phyloP scores from a whole-genome alignment of 2,113 vertebrate genomes.

The Silurus meridionalis region DNA sequence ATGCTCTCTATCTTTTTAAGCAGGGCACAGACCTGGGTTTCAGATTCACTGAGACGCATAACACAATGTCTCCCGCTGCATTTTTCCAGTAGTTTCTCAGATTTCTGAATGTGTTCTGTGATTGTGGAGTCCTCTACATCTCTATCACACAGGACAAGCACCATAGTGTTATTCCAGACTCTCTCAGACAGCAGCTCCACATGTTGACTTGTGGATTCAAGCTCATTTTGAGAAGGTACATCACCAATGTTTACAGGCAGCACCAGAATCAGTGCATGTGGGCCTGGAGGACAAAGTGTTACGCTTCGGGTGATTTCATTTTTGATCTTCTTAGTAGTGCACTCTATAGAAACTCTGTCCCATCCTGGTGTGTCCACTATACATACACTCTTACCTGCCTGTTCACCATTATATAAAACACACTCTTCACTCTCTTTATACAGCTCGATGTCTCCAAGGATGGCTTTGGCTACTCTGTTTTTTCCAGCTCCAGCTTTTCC shows the following conservation, averaged over 20 bases:
- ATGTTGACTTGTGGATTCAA: not conserved
- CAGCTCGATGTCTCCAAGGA: not conserved
- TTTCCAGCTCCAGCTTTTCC: slow-evolving; percentile 10
- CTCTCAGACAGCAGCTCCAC: slow-evolving; percentile 46
- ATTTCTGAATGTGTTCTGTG: not conserved
- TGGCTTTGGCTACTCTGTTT: not conserved
- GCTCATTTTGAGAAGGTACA: not conserved
- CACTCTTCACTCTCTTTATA: not conserved
- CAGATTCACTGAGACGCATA: not conserved
- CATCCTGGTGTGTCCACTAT: slow-evolving; percentile 53
- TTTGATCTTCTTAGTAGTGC: slow-evolving; percentile 15
- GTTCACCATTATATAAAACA: slow-evolving; percentile 6
- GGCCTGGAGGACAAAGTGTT: slow-evolving; percentile 36
- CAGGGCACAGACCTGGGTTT: slow-evolving; percentile 16
- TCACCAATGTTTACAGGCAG: slow-evolving; percentile 12
- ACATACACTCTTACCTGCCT: slow-evolving; percentile 17
- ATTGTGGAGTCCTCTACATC: not conserved
- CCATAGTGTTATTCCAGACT: slow-evolving; percentile 45
- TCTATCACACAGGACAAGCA: slow-evolving; percentile 43
- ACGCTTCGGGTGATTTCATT: slow-evolving; percentile 21
- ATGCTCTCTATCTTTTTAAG: not conserved
- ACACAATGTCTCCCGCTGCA: slow-evolving; percentile 24
- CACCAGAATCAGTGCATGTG: slow-evolving; percentile 41
- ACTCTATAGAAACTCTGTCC: slow-evolving; percentile 6
- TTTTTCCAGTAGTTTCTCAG: slow-evolving; percentile 25